phyloP scores from a whole-genome alignment of 2,888 invertebrate species.

The Cepaea hortensis region DNA sequence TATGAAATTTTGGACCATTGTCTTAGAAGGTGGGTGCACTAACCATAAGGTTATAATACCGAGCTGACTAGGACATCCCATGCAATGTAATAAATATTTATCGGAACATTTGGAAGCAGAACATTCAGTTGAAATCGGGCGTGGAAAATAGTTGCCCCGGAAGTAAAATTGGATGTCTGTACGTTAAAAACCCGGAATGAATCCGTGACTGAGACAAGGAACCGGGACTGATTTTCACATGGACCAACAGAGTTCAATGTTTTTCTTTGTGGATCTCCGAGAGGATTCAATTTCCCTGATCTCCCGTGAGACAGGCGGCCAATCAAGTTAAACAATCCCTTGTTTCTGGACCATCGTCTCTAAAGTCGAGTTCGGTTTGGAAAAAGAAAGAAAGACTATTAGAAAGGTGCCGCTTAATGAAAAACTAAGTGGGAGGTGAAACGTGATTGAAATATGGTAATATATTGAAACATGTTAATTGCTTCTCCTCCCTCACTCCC shows the following conservation, averaged over 20 bases:
- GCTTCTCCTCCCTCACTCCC: no score
- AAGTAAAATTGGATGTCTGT: constrained; percentile 28
- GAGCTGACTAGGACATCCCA: no score
- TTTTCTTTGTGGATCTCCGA: constrained; percentile 32
- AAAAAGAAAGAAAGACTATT: constrained; percentile 25
- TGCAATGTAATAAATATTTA: background rate
- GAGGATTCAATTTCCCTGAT: constrained; percentile 47
- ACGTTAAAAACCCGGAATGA: constrained; percentile 25
- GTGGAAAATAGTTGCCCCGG: constrained; percentile 12
- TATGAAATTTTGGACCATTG: no score
- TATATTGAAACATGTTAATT: no score
- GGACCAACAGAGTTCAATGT: constrained; percentile 39
- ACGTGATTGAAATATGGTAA: no score
- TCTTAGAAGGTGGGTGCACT: no score
- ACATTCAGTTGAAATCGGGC: background rate
- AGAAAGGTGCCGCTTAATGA: background rate
- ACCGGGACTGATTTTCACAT: constrained; percentile 29
- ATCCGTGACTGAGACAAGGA: constrained; percentile 38
- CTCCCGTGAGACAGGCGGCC: constrained; percentile 34
- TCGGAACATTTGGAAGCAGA: background rate
- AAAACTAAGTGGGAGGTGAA: no score
- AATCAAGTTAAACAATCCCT: constrained; percentile 44
- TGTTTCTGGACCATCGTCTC: constrained; percentile 33
- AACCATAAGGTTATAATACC: no score
- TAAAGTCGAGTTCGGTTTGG: constrained; percentile 26